Conservation (phyloP, 2,797 vertebrate species). For the Picus viridis region DNA sequence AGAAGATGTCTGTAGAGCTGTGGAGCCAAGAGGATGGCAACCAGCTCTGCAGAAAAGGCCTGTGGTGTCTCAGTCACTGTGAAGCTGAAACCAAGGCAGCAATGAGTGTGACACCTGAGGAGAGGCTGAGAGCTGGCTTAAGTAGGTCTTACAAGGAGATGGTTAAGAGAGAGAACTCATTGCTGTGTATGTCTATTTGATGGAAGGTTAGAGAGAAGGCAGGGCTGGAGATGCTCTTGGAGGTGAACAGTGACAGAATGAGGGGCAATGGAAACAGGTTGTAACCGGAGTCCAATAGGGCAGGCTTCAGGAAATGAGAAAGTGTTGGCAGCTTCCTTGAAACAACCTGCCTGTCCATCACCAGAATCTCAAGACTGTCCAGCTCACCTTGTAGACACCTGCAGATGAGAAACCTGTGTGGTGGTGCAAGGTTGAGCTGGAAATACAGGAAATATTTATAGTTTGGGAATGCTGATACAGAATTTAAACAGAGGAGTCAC, state of each 20-base stretch:
- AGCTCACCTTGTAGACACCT: not conserved
- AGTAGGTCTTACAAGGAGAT: not conserved
- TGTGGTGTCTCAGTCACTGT: fast-evolving
- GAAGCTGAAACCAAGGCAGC: not conserved
- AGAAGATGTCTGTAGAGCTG: not conserved
- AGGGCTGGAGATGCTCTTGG: not conserved
- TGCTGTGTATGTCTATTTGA: not conserved
- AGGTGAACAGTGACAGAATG: not conserved
- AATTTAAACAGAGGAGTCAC: not conserved
- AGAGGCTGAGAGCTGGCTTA: not conserved
- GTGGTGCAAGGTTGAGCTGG: not conserved
- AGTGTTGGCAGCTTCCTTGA: not conserved
- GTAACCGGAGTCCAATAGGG: not conserved
- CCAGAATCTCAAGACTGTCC: not conserved
- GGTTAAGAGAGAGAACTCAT: not conserved
- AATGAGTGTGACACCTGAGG: not conserved
- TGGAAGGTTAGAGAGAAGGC: not conserved
- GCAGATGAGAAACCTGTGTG: not conserved
- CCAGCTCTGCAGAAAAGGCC: not conserved
- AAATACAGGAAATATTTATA: not conserved
- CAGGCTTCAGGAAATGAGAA: not conserved
- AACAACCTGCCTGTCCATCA: not conserved
- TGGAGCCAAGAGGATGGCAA: not conserved
- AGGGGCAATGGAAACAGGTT: no score
- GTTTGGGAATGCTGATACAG: not conserved